Base-by-base conservation (phyloP, 2,113 vertebrate genomes). In the Leucopsar rothschildi region DNA sequence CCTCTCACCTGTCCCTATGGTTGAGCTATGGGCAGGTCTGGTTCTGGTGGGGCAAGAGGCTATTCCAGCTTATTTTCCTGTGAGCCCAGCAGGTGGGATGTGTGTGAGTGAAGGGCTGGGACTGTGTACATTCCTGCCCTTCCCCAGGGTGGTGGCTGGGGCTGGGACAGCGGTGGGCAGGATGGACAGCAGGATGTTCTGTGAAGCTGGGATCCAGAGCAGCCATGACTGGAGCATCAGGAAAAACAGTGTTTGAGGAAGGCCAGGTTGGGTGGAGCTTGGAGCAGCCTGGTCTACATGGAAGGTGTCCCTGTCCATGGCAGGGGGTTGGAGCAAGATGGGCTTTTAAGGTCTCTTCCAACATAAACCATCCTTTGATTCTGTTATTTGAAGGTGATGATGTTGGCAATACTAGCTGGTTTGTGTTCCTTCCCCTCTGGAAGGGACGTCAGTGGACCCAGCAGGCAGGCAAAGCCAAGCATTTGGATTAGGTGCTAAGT, bases 111-210 rank as follows among this genome's bases (percentile, higher is more conserved):
- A 23, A 42, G 33, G 64, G 15, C 21, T 22, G 78, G 24, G 37
- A 35, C 53, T 65, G 8, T 35, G 35, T 9, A 35, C 52, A 17
- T n/a, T 52, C 53, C 44, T 14, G 1, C 59, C 50, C 37, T 44
- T 28, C 33, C 5, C 1, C 1, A 10, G 35, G 53, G 28, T 3
- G 53, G 28, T 2, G 9, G 25, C 49, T 39, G 44, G 75, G 65
- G 25, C n/a, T 29, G 77, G 15, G 10, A 7, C 53, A 35, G 57
- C 4, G 1, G 57, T 2, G 2, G 16, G 39, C 45, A 40, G 71
- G n/a, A n/a, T 0, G 0, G 16, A 6, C 3, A 15, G 53, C 29
- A 44, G 49, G 47, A 20, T 29, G 9, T 55, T 52, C 50, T 17
- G 5, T 27, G 2, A 1, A 29, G 45, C 55, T 12, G 2, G 17